A percentile compares a stretch with the other conserved stretches of the same genome.
Conservation (phyloP, 1,140 invertebrate genomes). For the Pogonus chalceus region DNA sequence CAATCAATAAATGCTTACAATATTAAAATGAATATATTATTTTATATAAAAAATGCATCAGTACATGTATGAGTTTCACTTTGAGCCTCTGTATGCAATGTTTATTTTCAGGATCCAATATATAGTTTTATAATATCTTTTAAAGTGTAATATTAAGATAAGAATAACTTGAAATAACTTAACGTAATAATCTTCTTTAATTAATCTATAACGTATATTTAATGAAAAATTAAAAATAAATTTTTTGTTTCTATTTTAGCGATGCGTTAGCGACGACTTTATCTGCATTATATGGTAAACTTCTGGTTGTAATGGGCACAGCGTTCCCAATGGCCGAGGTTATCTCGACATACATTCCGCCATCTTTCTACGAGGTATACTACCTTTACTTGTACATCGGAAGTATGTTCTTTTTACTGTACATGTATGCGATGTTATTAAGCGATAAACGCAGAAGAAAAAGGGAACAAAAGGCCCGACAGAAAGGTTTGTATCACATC, state of each 20-base stretch:
- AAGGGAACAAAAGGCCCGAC: slow-evolving; percentile 18
- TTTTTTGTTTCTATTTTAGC: slow-evolving; percentile 35
- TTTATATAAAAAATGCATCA: no score
- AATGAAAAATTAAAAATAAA: not conserved
- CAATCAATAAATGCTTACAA: no score
- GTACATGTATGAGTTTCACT: no score
- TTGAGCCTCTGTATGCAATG: no score
- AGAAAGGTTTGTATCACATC: no score
- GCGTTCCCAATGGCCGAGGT: slow-evolving; percentile 90
- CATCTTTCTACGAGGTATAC: slow-evolving; percentile 84
- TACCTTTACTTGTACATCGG: slow-evolving; percentile 84
- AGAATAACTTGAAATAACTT: no score
- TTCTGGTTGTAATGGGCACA: slow-evolving; percentile 86
- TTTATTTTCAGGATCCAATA: no score
- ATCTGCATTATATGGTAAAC: slow-evolving; percentile 87
- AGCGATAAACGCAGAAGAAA: slow-evolving; percentile 40
- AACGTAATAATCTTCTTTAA: no score
- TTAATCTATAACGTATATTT: not conserved
- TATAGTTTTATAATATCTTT: no score
- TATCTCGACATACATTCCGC: slow-evolving; percentile 82
- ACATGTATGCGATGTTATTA: slow-evolving; percentile 71
- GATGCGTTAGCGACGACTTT: slow-evolving; percentile 76
- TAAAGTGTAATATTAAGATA: no score
- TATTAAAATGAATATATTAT: no score
- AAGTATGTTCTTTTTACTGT: slow-evolving; percentile 78